Conservation (phyloP, 2,888 invertebrate genomes). For the Gari tellinella region DNA sequence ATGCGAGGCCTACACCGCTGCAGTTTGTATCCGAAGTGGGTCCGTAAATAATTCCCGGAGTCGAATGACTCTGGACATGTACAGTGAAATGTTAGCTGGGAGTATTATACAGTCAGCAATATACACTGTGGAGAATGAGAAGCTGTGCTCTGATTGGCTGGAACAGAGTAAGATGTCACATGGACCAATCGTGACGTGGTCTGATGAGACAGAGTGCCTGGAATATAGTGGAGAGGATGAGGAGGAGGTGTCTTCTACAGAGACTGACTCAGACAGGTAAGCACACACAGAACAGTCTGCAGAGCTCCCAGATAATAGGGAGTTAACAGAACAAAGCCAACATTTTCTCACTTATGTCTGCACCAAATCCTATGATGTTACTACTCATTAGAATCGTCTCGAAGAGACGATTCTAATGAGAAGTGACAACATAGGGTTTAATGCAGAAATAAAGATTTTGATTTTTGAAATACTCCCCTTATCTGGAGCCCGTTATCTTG, state of each 20-base stretch:
- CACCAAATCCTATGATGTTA: no score
- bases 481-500: no score
- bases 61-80: conserved; percentile 28
- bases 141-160: conserved; percentile 36
- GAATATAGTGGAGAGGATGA: conserved; percentile 33
- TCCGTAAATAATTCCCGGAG: conserved; percentile 4
- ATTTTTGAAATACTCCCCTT: no score
- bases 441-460: no score
- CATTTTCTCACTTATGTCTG: no score
- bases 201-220: conserved; percentile 43
- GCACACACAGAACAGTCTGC: no score
- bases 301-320: no score
- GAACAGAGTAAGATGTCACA: conserved; percentile 44
- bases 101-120: conserved; percentile 40
- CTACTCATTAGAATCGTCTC: no score
- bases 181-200: conserved; percentile 41
- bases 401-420: no score
- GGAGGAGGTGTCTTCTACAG: not conserved
- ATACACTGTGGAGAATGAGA: conserved; percentile 12
- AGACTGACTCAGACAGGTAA: conserved; percentile 4
- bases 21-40: not conserved
- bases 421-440: no score
- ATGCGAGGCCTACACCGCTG: conserved; percentile 53
- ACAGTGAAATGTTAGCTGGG: conserved; percentile 44
- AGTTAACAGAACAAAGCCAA: no score